Evolutionary conservation across 2,888 invertebrate species (phyloP).

Genomic region (Pemphredon lugubris): DNA sequence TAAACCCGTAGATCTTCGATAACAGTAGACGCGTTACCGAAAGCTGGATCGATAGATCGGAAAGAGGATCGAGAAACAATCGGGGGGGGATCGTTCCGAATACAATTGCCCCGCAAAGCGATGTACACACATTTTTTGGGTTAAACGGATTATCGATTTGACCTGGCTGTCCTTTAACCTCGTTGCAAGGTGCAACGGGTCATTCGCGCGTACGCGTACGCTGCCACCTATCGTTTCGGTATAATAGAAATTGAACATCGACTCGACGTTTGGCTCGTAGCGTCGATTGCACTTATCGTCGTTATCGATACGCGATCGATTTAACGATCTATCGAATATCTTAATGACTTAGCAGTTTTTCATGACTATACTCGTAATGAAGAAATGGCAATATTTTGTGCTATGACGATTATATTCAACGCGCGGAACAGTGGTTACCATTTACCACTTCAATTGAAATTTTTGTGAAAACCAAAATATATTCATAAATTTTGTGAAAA

Average conservation of each 20-base stretch:
- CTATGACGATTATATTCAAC: too few species aligned
- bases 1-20: too few species aligned
- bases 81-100: not conserved
- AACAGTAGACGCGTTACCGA: not conserved
- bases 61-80: constrained; percentile 2
- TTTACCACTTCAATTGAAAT: too few species aligned
- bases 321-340: too few species aligned
- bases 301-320: too few species aligned
- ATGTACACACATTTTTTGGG: constrained; percentile 25
- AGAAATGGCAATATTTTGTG: too few species aligned
- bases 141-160: constrained; percentile 61
- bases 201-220: constrained; percentile 21
- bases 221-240: constrained; percentile 10
- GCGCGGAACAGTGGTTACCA: too few species aligned
- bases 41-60: not conserved
- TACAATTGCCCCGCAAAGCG: not conserved
- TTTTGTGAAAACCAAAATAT: too few species aligned
- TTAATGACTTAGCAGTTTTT: too few species aligned
- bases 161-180: constrained; percentile 48
- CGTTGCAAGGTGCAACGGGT: constrained; percentile 54
- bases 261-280: constrained; percentile 28
- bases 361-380: too few species aligned
- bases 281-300: too few species aligned
- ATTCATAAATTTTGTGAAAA: too few species aligned
- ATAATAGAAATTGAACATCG: constrained; percentile 57